These are phyloP conservation scores for Apodemia duryi DNA, from an alignment of 2,888 invertebrate species.

Conservation along the genomic window DNA sequence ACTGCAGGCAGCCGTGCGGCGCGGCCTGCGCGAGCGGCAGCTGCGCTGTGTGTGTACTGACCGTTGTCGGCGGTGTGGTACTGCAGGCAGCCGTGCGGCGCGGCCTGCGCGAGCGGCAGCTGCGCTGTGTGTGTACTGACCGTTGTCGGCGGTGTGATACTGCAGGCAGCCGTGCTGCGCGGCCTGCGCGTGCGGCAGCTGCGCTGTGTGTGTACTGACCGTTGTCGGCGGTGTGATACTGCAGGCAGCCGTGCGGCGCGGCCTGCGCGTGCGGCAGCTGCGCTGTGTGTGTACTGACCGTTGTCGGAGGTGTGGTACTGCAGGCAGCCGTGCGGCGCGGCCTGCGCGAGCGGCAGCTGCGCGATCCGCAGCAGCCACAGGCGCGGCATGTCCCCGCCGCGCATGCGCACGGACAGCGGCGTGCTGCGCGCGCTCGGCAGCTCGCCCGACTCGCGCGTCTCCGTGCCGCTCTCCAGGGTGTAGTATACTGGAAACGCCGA, in stretches of 20 bases:
- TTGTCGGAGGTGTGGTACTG: constrained; percentile 84
- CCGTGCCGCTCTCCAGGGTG: constrained; percentile 76
- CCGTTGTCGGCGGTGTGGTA: constrained; percentile 83
- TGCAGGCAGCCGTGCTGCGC: constrained; percentile 89
- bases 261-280: constrained; percentile 88
- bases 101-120: constrained; percentile 86
- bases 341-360: constrained; percentile 87
- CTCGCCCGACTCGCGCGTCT: constrained; percentile 57
- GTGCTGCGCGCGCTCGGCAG: constrained; percentile 45
- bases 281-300: constrained; percentile 60
- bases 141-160: constrained; percentile 82
- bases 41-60: constrained; percentile 76
- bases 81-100: constrained; percentile 88
- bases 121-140: constrained; percentile 74
- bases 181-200: constrained; percentile 87
- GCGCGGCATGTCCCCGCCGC: constrained; percentile 80
- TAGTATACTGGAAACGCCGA: constrained; percentile 78
- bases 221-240: constrained; percentile 82
- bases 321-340: constrained; percentile 87
- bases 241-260: constrained; percentile 88
- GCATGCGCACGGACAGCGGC: constrained; percentile 74
- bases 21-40: constrained; percentile 88
- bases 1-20: constrained; percentile 88
- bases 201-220: constrained; percentile 73
- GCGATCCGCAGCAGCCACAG: constrained; percentile 88